Base-by-base conservation (phyloP, 2,797 vertebrate species). In the Onychomys leucogaster region DNA sequence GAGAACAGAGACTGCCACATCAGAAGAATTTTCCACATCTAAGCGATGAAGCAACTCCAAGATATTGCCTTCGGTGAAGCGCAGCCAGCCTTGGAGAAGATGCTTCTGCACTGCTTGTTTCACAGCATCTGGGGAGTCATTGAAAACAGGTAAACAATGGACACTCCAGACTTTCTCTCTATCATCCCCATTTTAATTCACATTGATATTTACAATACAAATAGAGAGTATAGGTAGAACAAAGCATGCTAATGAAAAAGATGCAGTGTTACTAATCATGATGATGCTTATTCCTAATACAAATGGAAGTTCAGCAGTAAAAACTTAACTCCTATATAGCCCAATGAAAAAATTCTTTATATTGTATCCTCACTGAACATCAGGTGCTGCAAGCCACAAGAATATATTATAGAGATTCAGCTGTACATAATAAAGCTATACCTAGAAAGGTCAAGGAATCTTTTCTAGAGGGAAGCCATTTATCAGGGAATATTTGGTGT, bases 1-100 rank as follows among this genome's bases (percentile, higher is more conserved):
- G 93, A 99, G 98, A 6, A 98, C 98, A 49, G 98, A 98, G 78
- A 98, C 94, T 12, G 99, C 99, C 1, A 99, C 99, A 96, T 99
- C 98, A 25, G 99, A 97, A 69, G 99, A 99, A 97, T 99, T 99
- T 98, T 99, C 99, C 27, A 99, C 99, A 97, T 99, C 99, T 87
- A 99, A 98, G 49, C 98, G 98, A 98, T 99, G 99, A 85, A 99
- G 99, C 89, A 99, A 96, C 96, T 99, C 99, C 57, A 99, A 98
- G 83, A 99, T 76, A 85, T 99, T 98, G 5, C 99, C 99, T 5
- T 99, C 99, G 43, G 99, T 97, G 19, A 99, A 98, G 3, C 59
- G 98, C 84, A 99, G 98, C 99, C 99, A 99, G 55, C 99, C 98
- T 32, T 99, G 99, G 97, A 99, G 98, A 27, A 99, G 98, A 75